Percentiles rank a stretch among this genome's conserved stretches.
These are phyloP conservation scores for Enteromius thamalakanensis DNA, from an alignment of 2,797 vertebrate genomes.

Conservation along the genomic window DNA sequence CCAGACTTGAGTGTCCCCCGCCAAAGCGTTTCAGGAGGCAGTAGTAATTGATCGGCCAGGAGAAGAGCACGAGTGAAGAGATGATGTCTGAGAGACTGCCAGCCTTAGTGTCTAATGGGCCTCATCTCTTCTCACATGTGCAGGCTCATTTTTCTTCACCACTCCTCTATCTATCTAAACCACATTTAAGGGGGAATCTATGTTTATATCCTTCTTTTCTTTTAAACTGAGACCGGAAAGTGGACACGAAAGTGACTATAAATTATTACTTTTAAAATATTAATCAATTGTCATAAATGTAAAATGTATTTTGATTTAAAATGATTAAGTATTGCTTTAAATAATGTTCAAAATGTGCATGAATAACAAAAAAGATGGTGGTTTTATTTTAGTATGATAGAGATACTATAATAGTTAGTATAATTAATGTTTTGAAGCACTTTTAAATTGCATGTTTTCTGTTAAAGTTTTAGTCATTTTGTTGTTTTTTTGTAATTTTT, in stretches of 20 bases:
- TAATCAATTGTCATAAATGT: not conserved
- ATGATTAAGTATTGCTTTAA: not conserved
- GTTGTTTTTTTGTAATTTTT: not conserved
- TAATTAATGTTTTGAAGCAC: not conserved
- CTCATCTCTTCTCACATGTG: slow-evolving; percentile 46
- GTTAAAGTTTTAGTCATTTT: not conserved
- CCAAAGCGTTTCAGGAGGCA: slow-evolving; percentile 59
- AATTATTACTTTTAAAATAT: not conserved
- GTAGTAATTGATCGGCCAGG: slow-evolving; percentile 63
- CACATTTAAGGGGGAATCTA: not conserved
- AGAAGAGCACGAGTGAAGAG: slow-evolving; percentile 56
- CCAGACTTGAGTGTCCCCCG: slow-evolving; percentile 56
- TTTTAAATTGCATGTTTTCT: not conserved
- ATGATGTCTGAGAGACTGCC: slow-evolving; percentile 60
- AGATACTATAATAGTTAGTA: not conserved
- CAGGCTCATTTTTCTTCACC: slow-evolving; percentile 43
- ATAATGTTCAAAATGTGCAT: not conserved
- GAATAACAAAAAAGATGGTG: not conserved
- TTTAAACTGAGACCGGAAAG: not conserved
- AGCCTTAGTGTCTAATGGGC: slow-evolving; percentile 58
- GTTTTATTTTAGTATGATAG: not conserved
- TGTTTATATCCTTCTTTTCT: not conserved
- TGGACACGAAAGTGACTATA: not conserved
- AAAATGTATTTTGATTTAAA: not conserved
- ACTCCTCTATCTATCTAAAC: slow-evolving; percentile 17